These are phyloP conservation scores for Eueides isabella DNA, from an alignment of 1,140 invertebrate genomes.

Conservation along the genomic window DNA sequence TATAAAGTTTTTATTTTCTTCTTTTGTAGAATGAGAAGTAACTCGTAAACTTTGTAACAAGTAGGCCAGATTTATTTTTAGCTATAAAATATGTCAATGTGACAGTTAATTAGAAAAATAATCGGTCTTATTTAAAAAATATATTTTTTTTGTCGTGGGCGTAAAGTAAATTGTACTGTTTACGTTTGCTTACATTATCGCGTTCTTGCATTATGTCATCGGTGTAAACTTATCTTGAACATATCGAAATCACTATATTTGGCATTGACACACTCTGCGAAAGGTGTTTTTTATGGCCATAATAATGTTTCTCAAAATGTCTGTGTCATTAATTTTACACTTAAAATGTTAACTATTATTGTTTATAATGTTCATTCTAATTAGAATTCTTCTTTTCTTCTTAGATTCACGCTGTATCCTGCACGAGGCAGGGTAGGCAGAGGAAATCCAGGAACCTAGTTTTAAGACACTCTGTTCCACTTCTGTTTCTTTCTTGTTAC, in stretches of 20 bases:
- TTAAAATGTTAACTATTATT: neutral
- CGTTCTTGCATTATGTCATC: constrained; percentile 47
- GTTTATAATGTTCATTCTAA: neutral
- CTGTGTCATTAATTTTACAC: neutral
- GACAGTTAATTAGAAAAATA: neutral
- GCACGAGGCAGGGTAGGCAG: too few relatives aligned
- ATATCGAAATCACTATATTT: constrained; percentile 46
- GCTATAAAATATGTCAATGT: neutral
- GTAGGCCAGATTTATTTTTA: neutral
- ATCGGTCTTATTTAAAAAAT: neutral
- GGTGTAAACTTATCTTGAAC: constrained; percentile 27
- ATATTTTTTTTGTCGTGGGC: neutral
- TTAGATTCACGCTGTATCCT: too few relatives aligned
- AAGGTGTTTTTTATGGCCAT: constrained; percentile 2
- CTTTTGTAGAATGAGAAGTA: neutral
- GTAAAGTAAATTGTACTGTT: constrained; percentile 35
- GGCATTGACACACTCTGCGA: constrained; percentile 26
- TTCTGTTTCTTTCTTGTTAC: too few relatives aligned
- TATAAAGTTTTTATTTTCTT: neutral
- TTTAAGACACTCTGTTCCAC: too few relatives aligned
- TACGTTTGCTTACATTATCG: constrained; percentile 37
- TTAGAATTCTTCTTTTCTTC: too few relatives aligned
- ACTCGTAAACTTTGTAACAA: neutral
- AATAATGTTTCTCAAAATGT: neutral
- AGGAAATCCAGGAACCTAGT: too few relatives aligned